Evolutionary conservation across 2,888 invertebrate genomes (phyloP).

Genomic region (Harmothoe impar): DNA sequence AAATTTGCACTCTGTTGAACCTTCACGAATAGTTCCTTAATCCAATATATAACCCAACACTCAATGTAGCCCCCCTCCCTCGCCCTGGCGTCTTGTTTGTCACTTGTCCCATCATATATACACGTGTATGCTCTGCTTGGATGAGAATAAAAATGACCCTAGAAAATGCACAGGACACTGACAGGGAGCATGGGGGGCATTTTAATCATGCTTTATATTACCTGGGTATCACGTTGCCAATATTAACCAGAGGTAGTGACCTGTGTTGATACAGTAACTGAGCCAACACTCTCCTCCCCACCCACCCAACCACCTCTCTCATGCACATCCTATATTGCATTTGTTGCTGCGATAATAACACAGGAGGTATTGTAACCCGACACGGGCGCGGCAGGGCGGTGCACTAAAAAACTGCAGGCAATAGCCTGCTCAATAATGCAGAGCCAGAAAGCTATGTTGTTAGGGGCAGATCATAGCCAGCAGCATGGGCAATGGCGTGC

Average conservation of each 20-base stretch:
- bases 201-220: neutral
- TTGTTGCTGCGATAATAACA: neutral
- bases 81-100: no score
- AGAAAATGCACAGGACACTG: no score
- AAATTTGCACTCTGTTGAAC: no score
- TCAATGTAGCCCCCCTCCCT: no score
- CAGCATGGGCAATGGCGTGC: neutral
- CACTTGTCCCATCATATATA: no score
- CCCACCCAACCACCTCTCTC: neutral
- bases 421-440: constrained; percentile 24
- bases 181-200: no score
- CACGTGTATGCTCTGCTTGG: no score
- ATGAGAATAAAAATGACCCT: no score
- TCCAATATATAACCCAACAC: no score
- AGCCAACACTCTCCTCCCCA: neutral
- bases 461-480: neutral
- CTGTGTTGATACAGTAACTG: neutral
- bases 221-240: neutral
- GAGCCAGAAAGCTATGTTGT: neutral
- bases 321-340: constrained; percentile 9
- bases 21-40: no score
- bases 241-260: constrained; percentile 22
- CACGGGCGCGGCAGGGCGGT: neutral
- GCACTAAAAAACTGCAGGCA: neutral
- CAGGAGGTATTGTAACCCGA: neutral